These are phyloP conservation scores for Andrena cerasifolii DNA, from an alignment of 1,140 invertebrate genomes.

Conservation along the genomic window DNA sequence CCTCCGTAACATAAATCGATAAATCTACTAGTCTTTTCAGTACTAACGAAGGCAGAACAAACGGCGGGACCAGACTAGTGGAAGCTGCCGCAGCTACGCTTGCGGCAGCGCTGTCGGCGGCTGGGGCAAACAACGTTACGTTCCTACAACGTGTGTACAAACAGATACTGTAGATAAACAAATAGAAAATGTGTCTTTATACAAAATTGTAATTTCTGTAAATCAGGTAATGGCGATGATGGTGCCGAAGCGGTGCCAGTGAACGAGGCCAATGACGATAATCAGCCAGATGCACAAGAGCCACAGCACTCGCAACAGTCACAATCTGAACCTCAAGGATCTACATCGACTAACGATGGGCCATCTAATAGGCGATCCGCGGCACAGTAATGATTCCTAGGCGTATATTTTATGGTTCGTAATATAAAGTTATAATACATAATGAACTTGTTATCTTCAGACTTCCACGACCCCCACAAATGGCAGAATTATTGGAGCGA, in stretches of 20 bases:
- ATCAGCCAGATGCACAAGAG: constrained; percentile 44
- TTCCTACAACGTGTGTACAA: constrained; percentile 61
- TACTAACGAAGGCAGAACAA: constrained; percentile 45
- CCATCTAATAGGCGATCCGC: constrained; percentile 23
- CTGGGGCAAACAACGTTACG: constrained; percentile 73
- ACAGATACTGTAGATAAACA: not conserved
- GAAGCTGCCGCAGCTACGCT: constrained; percentile 80
- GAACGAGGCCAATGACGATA: constrained; percentile 39
- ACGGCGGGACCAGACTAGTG: constrained; percentile 58
- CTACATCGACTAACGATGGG: constrained; percentile 35
- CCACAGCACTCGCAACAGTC: constrained; percentile 10
- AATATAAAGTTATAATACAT: not conserved
- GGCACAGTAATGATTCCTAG: constrained; percentile 36
- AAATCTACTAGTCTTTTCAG: constrained; percentile 30
- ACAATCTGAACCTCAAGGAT: constrained; percentile 36
- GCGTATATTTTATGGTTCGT: not conserved
- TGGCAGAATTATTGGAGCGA: constrained; percentile 85
- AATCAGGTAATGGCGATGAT: constrained; percentile 56
- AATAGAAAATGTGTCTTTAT: not conserved
- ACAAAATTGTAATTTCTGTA: not conserved
- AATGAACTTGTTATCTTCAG: constrained; percentile 57
- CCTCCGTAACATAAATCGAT: not conserved
- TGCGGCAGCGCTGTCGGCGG: constrained; percentile 81
- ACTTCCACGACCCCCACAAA: constrained; percentile 82
- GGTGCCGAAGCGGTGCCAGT: constrained; percentile 37